Conservation (phyloP, 2,113 vertebrate species). For the Sminthopsis crassicaudata region DNA sequence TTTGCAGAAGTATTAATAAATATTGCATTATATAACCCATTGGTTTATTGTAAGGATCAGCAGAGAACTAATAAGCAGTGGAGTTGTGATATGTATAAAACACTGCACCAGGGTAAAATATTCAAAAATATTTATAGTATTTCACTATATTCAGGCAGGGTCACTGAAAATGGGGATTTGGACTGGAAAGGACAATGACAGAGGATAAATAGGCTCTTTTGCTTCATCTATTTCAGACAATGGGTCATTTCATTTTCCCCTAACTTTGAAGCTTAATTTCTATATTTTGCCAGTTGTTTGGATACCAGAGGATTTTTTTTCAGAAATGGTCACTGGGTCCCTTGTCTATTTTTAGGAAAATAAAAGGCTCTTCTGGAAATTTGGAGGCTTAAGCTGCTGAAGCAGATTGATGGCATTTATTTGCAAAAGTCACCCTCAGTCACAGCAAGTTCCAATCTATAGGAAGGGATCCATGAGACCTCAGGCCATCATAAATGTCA, state of each 20-base stretch:
- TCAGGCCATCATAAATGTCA: conserved; percentile 28
- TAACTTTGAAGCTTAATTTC: background rate
- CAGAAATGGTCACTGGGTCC: conserved; percentile 20
- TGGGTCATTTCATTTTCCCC: background rate
- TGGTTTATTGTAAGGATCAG: background rate
- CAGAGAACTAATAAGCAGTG: background rate
- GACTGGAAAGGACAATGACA: background rate
- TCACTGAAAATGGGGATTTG: background rate
- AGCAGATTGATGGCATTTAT: conserved; percentile 32
- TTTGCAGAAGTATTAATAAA: background rate
- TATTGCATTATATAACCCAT: background rate
- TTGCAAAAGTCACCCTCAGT: conserved; percentile 13
- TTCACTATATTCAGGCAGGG: background rate
- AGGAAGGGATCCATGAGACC: background rate
- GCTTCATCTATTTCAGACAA: background rate
- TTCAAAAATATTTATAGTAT: background rate
- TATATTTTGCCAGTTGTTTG: background rate
- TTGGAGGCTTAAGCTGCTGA: conserved; percentile 14
- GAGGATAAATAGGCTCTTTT: background rate
- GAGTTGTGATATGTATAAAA: background rate
- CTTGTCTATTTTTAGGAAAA: conserved; percentile 3
- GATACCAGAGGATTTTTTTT: conserved; percentile 2
- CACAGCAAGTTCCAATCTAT: conserved; percentile 26
- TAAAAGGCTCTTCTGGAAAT: background rate
- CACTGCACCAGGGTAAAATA: background rate